Evolutionary conservation across 2,797 vertebrate species (phyloP).

Genomic region (Lagocephalus sceleratus): DNA sequence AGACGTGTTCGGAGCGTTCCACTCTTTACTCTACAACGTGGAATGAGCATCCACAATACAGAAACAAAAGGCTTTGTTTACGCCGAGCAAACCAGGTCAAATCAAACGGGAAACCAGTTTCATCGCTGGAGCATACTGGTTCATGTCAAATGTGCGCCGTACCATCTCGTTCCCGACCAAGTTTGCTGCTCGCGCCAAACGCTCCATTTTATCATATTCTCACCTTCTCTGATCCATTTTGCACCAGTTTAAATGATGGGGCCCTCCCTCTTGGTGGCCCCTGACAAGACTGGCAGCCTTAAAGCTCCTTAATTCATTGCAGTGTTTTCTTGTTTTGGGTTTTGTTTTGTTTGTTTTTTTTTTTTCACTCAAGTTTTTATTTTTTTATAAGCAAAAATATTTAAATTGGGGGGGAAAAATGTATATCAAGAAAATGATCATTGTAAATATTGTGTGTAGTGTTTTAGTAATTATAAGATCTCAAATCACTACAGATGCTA

Average conservation of each 20-base stretch:
- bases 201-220: slow-evolving; percentile 38
- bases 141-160: slow-evolving; percentile 3
- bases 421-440: slow-evolving; percentile 66
- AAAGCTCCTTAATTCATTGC: slow-evolving; percentile 78
- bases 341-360: background rate
- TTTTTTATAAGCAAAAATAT: slow-evolving; percentile 70
- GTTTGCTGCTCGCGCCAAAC: slow-evolving; percentile 51
- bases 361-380: slow-evolving; percentile 58
- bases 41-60: slow-evolving; percentile 26
- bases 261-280: slow-evolving; percentile 36
- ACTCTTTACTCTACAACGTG: slow-evolving; percentile 20
- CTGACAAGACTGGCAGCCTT: slow-evolving; percentile 78
- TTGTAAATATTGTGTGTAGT: slow-evolving; percentile 75
- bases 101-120: slow-evolving; percentile 24
- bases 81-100: slow-evolving; percentile 5
- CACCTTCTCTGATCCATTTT: slow-evolving; percentile 59
- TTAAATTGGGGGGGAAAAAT: slow-evolving; percentile 63
- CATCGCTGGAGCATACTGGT: slow-evolving; percentile 26
- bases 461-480: slow-evolving; percentile 68
- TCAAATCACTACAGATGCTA: slow-evolving; percentile 69
- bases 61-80: slow-evolving; percentile 13
- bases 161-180: slow-evolving; percentile 20
- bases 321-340: slow-evolving; percentile 55
- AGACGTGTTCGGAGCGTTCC: slow-evolving; percentile 4
- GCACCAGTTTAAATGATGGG: slow-evolving; percentile 75